phyloP scores from a whole-genome alignment of 2,888 invertebrate genomes.

The Drosophila helvetica region DNA sequence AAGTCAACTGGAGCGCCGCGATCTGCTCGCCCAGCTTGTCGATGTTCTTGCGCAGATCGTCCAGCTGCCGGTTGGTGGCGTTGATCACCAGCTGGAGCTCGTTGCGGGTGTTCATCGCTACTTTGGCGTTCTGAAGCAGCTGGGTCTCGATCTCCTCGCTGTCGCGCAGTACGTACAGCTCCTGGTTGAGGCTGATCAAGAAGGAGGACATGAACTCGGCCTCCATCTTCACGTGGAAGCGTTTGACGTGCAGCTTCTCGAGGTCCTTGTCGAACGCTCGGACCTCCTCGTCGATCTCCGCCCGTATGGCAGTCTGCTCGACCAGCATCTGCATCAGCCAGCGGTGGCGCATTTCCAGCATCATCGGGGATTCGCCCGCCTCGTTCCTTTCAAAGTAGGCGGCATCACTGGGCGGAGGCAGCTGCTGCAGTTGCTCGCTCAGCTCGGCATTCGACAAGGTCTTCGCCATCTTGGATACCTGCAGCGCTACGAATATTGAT shows the following conservation, averaged over 20 bases:
- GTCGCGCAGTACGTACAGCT: slow-evolving; percentile 89
- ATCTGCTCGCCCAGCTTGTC: slow-evolving; percentile 84
- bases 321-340: slow-evolving; percentile 85
- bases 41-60: slow-evolving; percentile 72
- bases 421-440: slow-evolving; percentile 28
- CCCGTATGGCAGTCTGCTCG: slow-evolving; percentile 88
- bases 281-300: slow-evolving; percentile 86
- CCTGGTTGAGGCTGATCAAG: slow-evolving; percentile 89
- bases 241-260: slow-evolving; percentile 85
- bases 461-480: slow-evolving; percentile 50
- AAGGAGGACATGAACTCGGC: slow-evolving; percentile 87
- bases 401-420: slow-evolving; percentile 56
- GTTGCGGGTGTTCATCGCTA: slow-evolving; percentile 85
- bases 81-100: slow-evolving; percentile 82
- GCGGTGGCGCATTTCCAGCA: slow-evolving; percentile 67
- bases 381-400: slow-evolving; percentile 59
- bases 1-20: slow-evolving; percentile 85
- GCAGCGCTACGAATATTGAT: slow-evolving; percentile 52
- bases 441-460: slow-evolving; percentile 46
- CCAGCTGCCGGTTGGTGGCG: slow-evolving; percentile 72
- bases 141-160: slow-evolving; percentile 89
- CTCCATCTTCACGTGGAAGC: slow-evolving; percentile 86
- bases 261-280: slow-evolving; percentile 88
- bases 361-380: slow-evolving; percentile 52
- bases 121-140: slow-evolving; percentile 86